These are phyloP conservation scores for Hippolais icterina DNA, from an alignment of 2,113 vertebrate genomes.

Conservation along the genomic window DNA sequence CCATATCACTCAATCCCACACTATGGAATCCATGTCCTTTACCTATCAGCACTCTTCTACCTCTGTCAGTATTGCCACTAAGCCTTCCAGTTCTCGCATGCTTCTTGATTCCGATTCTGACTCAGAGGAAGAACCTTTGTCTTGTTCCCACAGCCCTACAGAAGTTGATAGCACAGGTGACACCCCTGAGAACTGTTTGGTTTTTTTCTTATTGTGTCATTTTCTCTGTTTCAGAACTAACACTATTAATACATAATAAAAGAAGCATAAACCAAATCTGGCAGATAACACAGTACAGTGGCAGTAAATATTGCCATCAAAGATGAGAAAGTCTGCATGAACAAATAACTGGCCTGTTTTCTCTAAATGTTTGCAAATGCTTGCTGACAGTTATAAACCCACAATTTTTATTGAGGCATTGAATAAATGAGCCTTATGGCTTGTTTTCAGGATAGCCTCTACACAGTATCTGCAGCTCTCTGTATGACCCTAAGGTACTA, in stretches of 20 bases:
- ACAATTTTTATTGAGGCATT: neutral
- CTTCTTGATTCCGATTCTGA: constrained; percentile 84
- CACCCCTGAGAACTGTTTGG: constrained; percentile 55
- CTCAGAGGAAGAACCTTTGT: constrained; percentile 80
- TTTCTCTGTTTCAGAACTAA: constrained; percentile 55
- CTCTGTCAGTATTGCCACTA: constrained; percentile 90
- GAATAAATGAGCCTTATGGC: neutral
- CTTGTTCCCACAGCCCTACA: constrained; percentile 77
- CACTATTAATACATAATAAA: constrained; percentile 3
- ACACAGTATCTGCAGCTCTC: neutral
- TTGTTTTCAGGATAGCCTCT: neutral
- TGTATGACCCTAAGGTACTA: neutral
- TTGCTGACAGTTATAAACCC: neutral
- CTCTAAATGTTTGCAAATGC: neutral
- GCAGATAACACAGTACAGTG: neutral
- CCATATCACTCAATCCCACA: constrained; percentile 91
- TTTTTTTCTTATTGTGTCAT: constrained; percentile 9
- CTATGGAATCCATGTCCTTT: constrained; percentile 95
- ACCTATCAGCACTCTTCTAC: constrained; percentile 93
- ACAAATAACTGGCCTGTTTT: neutral
- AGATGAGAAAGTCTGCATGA: constrained; percentile 48
- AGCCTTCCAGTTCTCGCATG: constrained; percentile 80
- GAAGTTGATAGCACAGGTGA: constrained; percentile 89
- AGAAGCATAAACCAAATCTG: neutral
- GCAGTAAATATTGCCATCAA: neutral